Evolutionary conservation across 2,113 vertebrate genomes (phyloP).

Genomic region (Daubentonia madagascariensis): DNA sequence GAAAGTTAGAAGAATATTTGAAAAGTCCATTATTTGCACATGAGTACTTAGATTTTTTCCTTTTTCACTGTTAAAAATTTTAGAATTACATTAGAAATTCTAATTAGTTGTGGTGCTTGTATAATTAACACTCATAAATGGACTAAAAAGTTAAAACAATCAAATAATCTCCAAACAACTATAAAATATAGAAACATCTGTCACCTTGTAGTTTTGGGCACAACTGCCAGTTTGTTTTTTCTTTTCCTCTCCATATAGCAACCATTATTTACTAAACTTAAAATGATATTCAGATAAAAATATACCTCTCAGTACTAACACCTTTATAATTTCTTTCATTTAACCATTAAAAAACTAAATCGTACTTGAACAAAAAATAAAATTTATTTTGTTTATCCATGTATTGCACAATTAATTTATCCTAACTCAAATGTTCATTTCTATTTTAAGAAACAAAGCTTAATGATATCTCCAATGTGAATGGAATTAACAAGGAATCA

Average conservation of each 20-base stretch:
- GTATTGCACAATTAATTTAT: background rate
- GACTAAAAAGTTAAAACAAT: background rate
- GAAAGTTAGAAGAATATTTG: background rate
- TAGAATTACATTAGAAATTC: background rate
- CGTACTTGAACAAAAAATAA: background rate
- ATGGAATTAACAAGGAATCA: constrained; percentile 15
- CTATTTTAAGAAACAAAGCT: background rate
- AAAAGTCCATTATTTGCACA: background rate
- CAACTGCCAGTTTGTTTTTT: background rate
- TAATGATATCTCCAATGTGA: constrained; percentile 1
- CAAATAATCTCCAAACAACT: background rate
- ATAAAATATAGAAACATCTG: background rate
- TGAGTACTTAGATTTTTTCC: background rate
- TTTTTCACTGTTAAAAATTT: background rate
- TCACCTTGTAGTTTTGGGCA: background rate
- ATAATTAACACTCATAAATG: background rate
- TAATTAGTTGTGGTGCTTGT: background rate
- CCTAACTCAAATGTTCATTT: background rate
- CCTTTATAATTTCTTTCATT: background rate
- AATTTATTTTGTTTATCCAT: background rate
- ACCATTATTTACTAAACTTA: background rate
- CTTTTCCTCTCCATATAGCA: background rate
- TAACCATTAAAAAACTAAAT: background rate
- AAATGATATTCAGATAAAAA: background rate
- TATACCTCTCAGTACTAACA: background rate